Conservation (phyloP, 2,113 vertebrate genomes). For the Lipophrys pholis region DNA sequence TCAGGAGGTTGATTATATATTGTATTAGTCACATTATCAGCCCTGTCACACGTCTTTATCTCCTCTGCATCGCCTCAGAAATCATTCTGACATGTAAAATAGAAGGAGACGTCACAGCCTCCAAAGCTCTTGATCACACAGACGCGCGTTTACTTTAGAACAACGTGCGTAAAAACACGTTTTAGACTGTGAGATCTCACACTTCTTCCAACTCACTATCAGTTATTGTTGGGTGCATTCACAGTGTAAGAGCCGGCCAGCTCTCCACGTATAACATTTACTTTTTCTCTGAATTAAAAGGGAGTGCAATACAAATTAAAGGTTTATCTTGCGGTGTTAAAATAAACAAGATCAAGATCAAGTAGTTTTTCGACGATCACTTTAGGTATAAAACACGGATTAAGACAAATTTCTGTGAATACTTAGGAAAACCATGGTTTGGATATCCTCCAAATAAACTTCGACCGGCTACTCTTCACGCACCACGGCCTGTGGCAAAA, state of each 20-base stretch:
- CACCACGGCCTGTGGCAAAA: not conserved
- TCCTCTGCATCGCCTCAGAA: slow-evolving; percentile 41
- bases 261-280: not conserved
- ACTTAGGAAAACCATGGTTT: not conserved
- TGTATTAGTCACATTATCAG: slow-evolving; percentile 9
- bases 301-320: too few species aligned
- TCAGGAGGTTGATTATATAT: too few species aligned
- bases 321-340: not conserved
- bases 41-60: slow-evolving; percentile 47
- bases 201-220: not conserved
- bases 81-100: slow-evolving; percentile 2
- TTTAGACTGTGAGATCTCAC: not conserved
- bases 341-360: not conserved
- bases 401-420: not conserved
- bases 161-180: too few species aligned
- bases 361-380: not conserved
- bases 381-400: not conserved
- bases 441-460: slow-evolving; percentile 42
- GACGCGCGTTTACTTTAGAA: too few species aligned
- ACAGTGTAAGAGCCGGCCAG: not conserved
- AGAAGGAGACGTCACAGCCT: not conserved
- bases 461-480: slow-evolving; percentile 23
- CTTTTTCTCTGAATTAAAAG: too few species aligned
- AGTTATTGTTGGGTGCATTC: not conserved
- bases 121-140: not conserved